Evolutionary conservation across 2,888 invertebrate species (phyloP).

Genomic region (Pemphredon lugubris): DNA sequence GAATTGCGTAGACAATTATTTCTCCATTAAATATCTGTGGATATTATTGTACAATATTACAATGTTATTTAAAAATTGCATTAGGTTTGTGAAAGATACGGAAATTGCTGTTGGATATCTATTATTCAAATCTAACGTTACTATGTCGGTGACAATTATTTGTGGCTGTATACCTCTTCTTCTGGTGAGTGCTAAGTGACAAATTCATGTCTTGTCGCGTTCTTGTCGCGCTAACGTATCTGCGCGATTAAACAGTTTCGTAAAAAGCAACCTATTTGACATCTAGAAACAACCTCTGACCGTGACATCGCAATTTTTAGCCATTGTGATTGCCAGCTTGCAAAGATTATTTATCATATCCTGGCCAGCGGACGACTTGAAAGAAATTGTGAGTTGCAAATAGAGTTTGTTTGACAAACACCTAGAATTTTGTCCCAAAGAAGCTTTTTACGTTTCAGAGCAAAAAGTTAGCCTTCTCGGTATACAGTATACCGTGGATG

Average conservation of each 20-base stretch:
- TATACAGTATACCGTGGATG: constrained; percentile 6
- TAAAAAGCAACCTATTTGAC: neutral
- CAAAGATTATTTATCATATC: constrained; percentile 59
- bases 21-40: too few species aligned
- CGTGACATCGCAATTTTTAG: constrained; percentile 53
- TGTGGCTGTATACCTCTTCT: constrained; percentile 57
- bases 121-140: constrained; percentile 37
- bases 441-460: too few species aligned
- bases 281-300: neutral
- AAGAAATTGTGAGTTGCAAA: constrained; percentile 59
- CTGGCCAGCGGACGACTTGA: constrained; percentile 72
- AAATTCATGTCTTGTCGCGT: too few species aligned
- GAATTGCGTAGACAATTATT: neutral
- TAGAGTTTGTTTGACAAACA: neutral
- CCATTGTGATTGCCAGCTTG: constrained; percentile 59
- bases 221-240: too few species aligned
- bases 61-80: too few species aligned
- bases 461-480: neutral
- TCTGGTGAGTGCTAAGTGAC: constrained; percentile 40
- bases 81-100: constrained; percentile 51
- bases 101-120: constrained; percentile 38
- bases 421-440: too few species aligned
- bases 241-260: too few species aligned
- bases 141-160: constrained; percentile 44
- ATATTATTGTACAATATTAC: too few species aligned